Evolutionary conservation across 2,888 invertebrate species (phyloP).

Genomic region (Atrina japonica): DNA sequence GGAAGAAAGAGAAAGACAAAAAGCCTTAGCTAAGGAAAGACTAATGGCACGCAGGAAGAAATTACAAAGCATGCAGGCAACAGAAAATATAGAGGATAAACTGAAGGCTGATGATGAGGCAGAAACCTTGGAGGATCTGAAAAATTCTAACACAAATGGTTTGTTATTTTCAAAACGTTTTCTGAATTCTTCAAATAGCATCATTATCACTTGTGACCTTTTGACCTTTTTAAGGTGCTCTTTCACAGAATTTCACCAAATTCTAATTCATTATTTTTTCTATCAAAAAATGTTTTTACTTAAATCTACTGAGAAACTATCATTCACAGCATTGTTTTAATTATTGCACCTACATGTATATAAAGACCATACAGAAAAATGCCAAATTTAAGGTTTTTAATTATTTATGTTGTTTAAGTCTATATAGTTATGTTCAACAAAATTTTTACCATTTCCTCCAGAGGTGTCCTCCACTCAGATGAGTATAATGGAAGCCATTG

Average conservation of each 20-base stretch:
- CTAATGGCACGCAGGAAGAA: conserved; percentile 60
- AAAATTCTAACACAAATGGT: conserved; percentile 37
- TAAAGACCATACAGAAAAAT: too few species aligned
- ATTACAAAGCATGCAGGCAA: conserved; percentile 42
- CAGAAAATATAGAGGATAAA: conserved; percentile 38
- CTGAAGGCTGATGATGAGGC: conserved; percentile 47
- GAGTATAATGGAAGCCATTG: conserved; percentile 59
- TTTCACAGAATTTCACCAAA: too few species aligned
- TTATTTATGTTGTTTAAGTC: background rate
- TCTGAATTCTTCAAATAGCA: too few species aligned
- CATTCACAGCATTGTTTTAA: too few species aligned
- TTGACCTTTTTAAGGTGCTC: too few species aligned
- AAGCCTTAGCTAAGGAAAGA: conserved; percentile 67
- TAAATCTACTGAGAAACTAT: too few species aligned
- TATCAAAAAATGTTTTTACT: too few species aligned
- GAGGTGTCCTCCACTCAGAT: conserved; percentile 51
- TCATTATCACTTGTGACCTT: too few species aligned
- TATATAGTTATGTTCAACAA: background rate
- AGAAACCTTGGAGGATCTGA: conserved; percentile 47
- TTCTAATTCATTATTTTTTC: too few species aligned
- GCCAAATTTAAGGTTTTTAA: too few species aligned
- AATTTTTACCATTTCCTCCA: conserved; percentile 33
- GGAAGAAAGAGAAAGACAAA: conserved; percentile 68
- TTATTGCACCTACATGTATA: too few species aligned
- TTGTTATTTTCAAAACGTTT: too few species aligned